Evolutionary conservation across 2,797 vertebrate genomes (phyloP).

Genomic region (Erithacus rubecula): DNA sequence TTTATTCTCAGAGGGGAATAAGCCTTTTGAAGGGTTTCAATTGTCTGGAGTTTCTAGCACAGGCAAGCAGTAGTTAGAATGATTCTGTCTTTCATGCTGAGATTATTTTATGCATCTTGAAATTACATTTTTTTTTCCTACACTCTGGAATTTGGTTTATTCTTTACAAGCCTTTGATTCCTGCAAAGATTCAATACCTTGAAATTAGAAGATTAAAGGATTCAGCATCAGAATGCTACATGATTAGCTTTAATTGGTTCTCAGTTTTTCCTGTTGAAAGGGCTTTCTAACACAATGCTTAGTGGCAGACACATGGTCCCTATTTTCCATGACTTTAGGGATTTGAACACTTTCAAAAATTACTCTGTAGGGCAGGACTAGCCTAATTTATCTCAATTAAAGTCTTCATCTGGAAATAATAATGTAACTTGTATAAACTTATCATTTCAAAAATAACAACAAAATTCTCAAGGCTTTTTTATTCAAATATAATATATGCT

Average conservation of each 20-base stretch:
- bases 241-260: conserved; percentile 9
- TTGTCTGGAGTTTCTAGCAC: background rate
- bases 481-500: background rate
- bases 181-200: background rate
- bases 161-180: background rate
- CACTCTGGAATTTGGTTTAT: background rate
- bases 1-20: background rate
- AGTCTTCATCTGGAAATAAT: conserved; percentile 30
- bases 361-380: background rate
- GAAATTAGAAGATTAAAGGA: conserved; percentile 16
- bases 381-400: conserved; percentile 12
- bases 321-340: background rate
- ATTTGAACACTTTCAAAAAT: background rate
- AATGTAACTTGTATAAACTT: background rate
- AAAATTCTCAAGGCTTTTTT: background rate
- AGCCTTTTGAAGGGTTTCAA: background rate
- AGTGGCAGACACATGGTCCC: background rate
- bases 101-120: background rate
- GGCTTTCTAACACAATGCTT: background rate
- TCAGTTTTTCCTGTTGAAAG: background rate
- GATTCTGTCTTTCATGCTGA: background rate
- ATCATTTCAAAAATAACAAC: background rate
- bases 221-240: background rate
- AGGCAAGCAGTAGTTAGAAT: background rate
- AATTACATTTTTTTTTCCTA: background rate